Base-by-base conservation (phyloP, 64 coral and sea anemone species). In the Trachythela sp. region DNA sequence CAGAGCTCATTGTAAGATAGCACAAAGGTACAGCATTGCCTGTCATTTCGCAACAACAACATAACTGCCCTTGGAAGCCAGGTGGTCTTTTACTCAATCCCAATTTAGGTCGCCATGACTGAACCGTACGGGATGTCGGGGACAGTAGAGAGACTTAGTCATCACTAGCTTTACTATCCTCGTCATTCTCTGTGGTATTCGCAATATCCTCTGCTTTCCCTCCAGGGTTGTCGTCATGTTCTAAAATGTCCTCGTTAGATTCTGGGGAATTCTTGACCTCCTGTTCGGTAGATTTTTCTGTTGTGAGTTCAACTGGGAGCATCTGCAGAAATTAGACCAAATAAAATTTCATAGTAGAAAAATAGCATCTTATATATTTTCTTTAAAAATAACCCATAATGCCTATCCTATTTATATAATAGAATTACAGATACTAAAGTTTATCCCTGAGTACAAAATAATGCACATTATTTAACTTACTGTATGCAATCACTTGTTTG, bases 51-150 rank as follows among this genome's bases (percentile, higher is more conserved):
- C 70, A 86, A 43, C 91, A 58, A 89, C 96, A 95, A 70, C 91
- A 92, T 4, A 99, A 51, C 24, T 92, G 84, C 1, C 93, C 86
- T 72, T 99, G 96, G 48, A 99, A 99, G 36, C 96, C 96, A 45
- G 93, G 86, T 1, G 90, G 92, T 54, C 96, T 87, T 83, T 95
- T 99, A 56, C 83, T 92, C 15, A 87, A 48, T 20, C 96, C 96
- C 38, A 18, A 89, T 93, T 60, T 95, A 91, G 40, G 91, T 87
- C 18, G 56, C 88, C 32, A 99, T 41, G 26, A 54, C n/a, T n/a
- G n/a, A n/a, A n/a, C n/a, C n/a, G 43, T n/a, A 84, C 70, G 51
- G 43, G 38, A 8, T 87, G 13, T 87, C 85, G 71, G 95, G 48
- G 22, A 87, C 22, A n/a, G 84, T 91, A 51, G 76, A 36, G 42